phyloP scores from a whole-genome alignment of 2,888 invertebrate genomes.

The Acanthosepion esculentum region DNA sequence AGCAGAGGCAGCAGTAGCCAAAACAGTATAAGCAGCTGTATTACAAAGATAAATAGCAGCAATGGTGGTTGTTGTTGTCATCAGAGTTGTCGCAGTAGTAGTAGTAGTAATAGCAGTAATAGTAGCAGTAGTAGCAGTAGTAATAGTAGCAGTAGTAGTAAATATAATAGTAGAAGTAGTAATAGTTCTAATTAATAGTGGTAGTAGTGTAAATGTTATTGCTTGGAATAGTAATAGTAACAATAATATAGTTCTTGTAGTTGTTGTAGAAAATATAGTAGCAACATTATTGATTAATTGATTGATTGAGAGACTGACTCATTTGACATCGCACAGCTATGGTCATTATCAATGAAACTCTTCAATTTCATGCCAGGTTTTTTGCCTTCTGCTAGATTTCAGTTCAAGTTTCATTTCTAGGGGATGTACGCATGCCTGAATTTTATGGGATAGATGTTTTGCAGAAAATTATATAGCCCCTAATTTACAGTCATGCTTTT shows the following conservation, averaged over 20 bases:
- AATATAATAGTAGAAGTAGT: not conserved
- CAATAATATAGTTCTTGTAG: not conserved
- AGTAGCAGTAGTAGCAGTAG: not conserved
- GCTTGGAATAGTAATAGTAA: not conserved
- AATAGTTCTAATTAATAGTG: not conserved
- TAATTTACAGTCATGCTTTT: too few relatives aligned
- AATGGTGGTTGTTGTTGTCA: not conserved
- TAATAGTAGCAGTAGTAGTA: not conserved
- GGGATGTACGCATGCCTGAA: not conserved
- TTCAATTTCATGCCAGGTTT: not conserved
- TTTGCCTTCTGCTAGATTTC: not conserved
- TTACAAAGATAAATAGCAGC: not conserved
- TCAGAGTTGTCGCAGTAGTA: not conserved
- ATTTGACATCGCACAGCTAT: not conserved
- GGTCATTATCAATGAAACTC: conserved; percentile 22
- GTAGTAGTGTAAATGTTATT: conserved; percentile 33
- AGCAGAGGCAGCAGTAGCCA: not conserved
- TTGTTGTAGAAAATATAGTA: not conserved
- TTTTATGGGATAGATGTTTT: not conserved
- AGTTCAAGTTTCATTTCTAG: not conserved
- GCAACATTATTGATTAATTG: not conserved
- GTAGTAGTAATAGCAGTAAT: not conserved
- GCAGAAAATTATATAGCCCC: too few relatives aligned
- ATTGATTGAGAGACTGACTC: conserved; percentile 1
- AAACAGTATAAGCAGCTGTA: not conserved